Evolutionary conservation across 2,797 vertebrate genomes (phyloP).

Genomic region (Karalla daura): DNA sequence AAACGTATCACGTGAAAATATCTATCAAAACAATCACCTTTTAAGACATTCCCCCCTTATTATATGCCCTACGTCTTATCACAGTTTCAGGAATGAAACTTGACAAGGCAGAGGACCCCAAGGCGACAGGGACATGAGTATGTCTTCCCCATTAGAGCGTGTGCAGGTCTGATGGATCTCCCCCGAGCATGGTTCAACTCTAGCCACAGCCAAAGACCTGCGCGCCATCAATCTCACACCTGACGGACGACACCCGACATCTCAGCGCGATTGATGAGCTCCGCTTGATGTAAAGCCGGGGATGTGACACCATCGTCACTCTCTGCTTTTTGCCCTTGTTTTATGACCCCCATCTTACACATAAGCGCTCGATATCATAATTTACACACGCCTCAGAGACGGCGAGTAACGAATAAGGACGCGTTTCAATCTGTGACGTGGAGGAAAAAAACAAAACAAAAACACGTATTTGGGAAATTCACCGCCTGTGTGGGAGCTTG

Average conservation of each 20-base stretch:
- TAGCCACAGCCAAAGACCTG: conserved; percentile 45
- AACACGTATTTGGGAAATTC: conserved; percentile 4
- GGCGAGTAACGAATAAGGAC: background rate
- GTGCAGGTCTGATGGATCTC: conserved; percentile 60
- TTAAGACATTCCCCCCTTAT: background rate
- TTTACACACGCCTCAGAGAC: conserved; percentile 19
- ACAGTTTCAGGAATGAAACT: conserved; percentile 13
- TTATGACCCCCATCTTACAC: conserved; percentile 50
- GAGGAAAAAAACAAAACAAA: conserved; percentile 6
- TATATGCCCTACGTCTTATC: background rate
- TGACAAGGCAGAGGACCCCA: background rate
- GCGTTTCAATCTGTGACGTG: background rate
- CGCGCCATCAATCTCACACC: conserved; percentile 58
- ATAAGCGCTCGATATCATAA: conserved; percentile 9
- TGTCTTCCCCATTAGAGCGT: conserved; percentile 22
- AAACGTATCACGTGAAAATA: background rate
- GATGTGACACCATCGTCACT: conserved; percentile 57
- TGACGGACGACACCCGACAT: conserved; percentile 52
- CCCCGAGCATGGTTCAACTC: conserved; percentile 49
- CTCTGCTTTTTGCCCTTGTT: conserved; percentile 58
- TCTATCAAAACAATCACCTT: background rate
- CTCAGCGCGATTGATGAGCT: conserved; percentile 66
- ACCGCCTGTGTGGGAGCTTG: conserved; percentile 3
- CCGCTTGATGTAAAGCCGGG: conserved; percentile 54
- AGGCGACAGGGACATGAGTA: conserved; percentile 1